Conservation (phyloP, 2,797 vertebrate species). For the Phrynocephalus forsythii region DNA sequence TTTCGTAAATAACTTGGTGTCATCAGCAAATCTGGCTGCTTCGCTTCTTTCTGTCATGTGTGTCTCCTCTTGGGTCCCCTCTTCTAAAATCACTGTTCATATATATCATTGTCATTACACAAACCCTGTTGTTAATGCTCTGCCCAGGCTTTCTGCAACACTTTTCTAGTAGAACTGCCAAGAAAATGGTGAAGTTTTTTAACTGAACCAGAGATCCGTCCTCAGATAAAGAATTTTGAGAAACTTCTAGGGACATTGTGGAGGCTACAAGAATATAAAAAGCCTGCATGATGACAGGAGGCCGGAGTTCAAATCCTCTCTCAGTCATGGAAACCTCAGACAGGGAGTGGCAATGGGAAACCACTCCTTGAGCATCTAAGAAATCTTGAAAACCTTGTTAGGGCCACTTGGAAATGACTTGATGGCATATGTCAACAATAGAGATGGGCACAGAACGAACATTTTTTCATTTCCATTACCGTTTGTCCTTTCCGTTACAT, state of each 20-base stretch:
- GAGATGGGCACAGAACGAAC: too few relatives aligned
- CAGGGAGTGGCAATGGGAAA: too few relatives aligned
- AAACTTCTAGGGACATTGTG: neutral
- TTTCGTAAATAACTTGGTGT: neutral
- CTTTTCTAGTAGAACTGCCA: neutral
- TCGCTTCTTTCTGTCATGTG: neutral
- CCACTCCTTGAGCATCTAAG: too few relatives aligned
- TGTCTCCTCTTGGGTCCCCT: neutral
- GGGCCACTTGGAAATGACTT: too few relatives aligned
- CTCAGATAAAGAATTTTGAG: neutral
- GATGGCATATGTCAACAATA: too few relatives aligned
- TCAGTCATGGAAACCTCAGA: too few relatives aligned
- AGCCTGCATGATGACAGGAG: neutral
- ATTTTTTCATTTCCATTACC: too few relatives aligned
- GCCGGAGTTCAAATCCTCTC: too few relatives aligned
- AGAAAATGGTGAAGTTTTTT: neutral
- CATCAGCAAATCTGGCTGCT: neutral
- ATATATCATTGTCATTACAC: neutral
- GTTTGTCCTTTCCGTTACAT: too few relatives aligned
- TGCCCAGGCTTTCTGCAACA: neutral
- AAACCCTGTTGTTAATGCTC: neutral
- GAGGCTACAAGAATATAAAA: neutral
- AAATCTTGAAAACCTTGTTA: too few relatives aligned
- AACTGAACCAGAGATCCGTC: neutral
- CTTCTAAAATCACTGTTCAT: neutral